Evolutionary conservation across 2,888 invertebrate genomes (phyloP).

Genomic region (Ceramica pisi): DNA sequence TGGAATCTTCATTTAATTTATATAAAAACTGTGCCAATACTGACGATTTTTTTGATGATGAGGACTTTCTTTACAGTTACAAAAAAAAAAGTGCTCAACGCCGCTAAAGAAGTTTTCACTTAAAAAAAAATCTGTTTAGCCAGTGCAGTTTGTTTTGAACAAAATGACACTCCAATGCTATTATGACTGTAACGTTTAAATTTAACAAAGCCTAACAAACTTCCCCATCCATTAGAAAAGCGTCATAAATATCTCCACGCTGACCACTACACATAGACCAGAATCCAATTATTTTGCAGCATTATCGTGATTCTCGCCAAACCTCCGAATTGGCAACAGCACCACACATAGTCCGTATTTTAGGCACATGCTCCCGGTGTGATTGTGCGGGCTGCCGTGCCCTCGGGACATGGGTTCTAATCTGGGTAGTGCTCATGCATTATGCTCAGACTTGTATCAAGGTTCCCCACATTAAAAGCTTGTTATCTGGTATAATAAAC

Average conservation of each 20-base stretch:
- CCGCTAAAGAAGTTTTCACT: too few species aligned
- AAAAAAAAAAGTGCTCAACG: too few species aligned
- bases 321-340: conserved; percentile 63
- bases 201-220: conserved; percentile 4
- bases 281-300: conserved; percentile 60
- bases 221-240: conserved; percentile 36
- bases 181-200: neutral
- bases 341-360: conserved; percentile 51
- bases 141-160: too few species aligned
- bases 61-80: too few species aligned
- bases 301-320: conserved; percentile 61
- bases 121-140: too few species aligned
- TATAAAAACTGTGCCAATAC: too few species aligned
- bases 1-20: too few species aligned
- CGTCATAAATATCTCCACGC: conserved; percentile 42
- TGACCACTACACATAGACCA: conserved; percentile 41
- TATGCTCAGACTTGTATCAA: conserved; percentile 48
- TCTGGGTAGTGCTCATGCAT: conserved; percentile 66
- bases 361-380: conserved; percentile 47
- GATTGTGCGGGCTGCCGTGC: conserved; percentile 31
- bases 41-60: too few species aligned
- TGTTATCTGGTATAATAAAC: conserved; percentile 63
- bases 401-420: conserved; percentile 66
- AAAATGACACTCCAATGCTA: neutral
- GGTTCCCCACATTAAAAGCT: conserved; percentile 58